phyloP scores from a whole-genome alignment of 2,888 invertebrate genomes.

The Pecten maximus region DNA sequence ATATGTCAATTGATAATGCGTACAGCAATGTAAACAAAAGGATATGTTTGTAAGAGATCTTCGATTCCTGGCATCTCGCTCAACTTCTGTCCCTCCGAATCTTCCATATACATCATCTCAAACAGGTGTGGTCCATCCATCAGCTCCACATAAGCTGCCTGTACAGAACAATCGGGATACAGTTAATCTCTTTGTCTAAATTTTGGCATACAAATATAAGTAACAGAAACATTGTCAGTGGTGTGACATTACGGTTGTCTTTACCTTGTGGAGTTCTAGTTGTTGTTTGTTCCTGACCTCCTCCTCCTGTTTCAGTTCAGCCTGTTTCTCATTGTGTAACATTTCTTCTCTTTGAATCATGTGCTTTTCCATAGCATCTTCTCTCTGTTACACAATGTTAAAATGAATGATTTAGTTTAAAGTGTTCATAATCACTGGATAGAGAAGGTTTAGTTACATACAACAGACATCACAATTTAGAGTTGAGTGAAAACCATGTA shows the following conservation, averaged over 20 bases:
- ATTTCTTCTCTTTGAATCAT: conserved; percentile 81
- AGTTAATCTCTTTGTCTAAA: neutral
- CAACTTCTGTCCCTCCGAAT: conserved; percentile 81
- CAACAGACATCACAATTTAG: no score
- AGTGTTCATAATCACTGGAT: conserved; percentile 21
- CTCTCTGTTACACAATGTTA: conserved; percentile 71
- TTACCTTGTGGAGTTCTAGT: conserved; percentile 75
- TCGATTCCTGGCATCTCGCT: conserved; percentile 81
- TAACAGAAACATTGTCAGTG: neutral
- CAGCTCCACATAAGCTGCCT: conserved; percentile 81
- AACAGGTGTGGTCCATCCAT: conserved; percentile 80
- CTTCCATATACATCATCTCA: conserved; percentile 81
- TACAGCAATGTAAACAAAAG: conserved; percentile 67
- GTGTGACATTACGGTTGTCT: neutral
- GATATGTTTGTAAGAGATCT: conserved; percentile 80
- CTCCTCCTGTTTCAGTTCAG: conserved; percentile 72
- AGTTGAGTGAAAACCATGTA: no score
- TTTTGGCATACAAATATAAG: no score
- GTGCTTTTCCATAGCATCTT: conserved; percentile 79
- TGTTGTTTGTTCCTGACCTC: conserved; percentile 65
- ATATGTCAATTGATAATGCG: no score
- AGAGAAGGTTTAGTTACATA: no score
- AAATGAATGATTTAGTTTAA: neutral
- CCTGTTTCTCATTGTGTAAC: conserved; percentile 80
- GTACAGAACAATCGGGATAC: conserved; percentile 40